Conservation (phyloP, 2,888 invertebrate genomes). For the Tachina lurida region DNA sequence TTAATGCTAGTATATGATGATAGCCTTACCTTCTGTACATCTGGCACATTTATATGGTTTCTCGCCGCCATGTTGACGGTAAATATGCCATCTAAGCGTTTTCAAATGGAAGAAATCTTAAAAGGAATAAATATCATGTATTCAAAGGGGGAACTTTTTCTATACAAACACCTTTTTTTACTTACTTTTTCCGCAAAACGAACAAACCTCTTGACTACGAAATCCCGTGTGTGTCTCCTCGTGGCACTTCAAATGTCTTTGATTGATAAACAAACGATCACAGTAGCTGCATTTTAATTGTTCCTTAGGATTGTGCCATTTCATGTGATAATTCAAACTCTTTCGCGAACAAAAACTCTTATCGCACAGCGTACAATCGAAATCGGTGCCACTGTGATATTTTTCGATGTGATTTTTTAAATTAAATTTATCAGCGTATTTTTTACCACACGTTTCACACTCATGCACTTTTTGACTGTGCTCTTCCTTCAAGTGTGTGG, state of each 20-base stretch:
- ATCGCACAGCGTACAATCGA: slow-evolving; percentile 77
- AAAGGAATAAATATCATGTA: slow-evolving; percentile 2
- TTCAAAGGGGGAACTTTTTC: background rate
- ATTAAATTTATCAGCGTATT: slow-evolving; percentile 79
- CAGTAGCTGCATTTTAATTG: slow-evolving; percentile 78
- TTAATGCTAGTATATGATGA: background rate
- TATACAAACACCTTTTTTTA: background rate
- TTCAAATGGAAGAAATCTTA: slow-evolving; percentile 73
- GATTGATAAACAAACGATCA: slow-evolving; percentile 79
- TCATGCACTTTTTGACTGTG: slow-evolving; percentile 77
- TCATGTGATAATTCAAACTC: slow-evolving; percentile 79
- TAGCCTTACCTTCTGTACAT: slow-evolving; percentile 72
- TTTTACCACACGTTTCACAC: slow-evolving; percentile 78
- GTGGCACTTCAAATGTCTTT: slow-evolving; percentile 78
- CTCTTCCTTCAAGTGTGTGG: slow-evolving; percentile 77
- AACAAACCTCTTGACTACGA: slow-evolving; percentile 77
- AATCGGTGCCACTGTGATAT: slow-evolving; percentile 79
- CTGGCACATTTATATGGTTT: slow-evolving; percentile 73
- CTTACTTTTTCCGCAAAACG: slow-evolving; percentile 79
- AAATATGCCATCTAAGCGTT: slow-evolving; percentile 74
- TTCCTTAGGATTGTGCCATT: slow-evolving; percentile 79
- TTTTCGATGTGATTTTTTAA: slow-evolving; percentile 78
- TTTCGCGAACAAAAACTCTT: slow-evolving; percentile 80
- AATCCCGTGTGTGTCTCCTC: slow-evolving; percentile 78
- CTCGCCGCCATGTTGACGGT: slow-evolving; percentile 73